phyloP scores from a whole-genome alignment of 1,140 invertebrate genomes.

The Rhyzopertha dominica region DNA sequence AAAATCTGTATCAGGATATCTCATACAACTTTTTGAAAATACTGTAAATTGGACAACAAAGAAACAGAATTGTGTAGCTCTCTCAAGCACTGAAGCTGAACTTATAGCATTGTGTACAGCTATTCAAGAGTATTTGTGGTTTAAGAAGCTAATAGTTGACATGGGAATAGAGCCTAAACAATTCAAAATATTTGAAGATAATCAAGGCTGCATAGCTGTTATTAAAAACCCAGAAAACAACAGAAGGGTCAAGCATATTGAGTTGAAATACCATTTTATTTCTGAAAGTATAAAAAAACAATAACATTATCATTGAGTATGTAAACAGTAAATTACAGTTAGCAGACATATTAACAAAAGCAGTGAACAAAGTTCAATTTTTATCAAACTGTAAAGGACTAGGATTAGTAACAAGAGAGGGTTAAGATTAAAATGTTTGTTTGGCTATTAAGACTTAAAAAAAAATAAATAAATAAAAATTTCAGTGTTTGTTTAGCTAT shows the following conservation, averaged over 20 bases:
- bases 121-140: constrained; percentile 26
- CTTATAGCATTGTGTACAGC: constrained; percentile 23
- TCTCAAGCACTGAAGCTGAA: constrained; percentile 51
- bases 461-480: too few species aligned
- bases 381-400: too few species aligned
- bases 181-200: constrained; percentile 29
- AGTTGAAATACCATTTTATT: constrained; percentile 27
- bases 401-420: too few species aligned
- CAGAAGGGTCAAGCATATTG: constrained; percentile 32
- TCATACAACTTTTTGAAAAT: constrained; percentile 32
- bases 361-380: too few species aligned
- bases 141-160: constrained; percentile 29
- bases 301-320: constrained; percentile 14
- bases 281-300: constrained; percentile 18
- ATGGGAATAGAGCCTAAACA: constrained; percentile 18
- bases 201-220: constrained; percentile 38
- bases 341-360: constrained; percentile 25
- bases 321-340: constrained; percentile 13
- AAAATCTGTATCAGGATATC: constrained; percentile 29
- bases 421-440: too few species aligned
- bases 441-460: too few species aligned
- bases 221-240: constrained; percentile 37
- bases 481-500: too few species aligned
- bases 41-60: constrained; percentile 23
- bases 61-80: constrained; percentile 19